Conservation (phyloP, 2,797 vertebrate genomes). For the Moxostoma hubbsi region DNA sequence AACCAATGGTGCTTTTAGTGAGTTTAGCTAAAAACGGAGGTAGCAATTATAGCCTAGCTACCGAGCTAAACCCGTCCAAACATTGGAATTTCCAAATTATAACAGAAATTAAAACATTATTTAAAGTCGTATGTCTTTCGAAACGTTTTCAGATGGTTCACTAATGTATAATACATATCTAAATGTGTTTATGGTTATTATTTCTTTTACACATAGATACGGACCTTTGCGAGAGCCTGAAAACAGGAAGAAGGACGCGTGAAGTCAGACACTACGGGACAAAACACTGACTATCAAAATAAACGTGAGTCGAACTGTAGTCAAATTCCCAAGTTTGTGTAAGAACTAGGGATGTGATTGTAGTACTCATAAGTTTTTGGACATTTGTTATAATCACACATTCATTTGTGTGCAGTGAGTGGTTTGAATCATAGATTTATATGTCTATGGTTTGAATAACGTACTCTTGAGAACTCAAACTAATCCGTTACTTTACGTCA, state of each 20-base stretch:
- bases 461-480: not conserved
- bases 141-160: not conserved
- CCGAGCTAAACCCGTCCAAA: not conserved
- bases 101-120: not conserved
- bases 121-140: not conserved
- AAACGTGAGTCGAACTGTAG: slow-evolving; percentile 34
- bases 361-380: slow-evolving; percentile 23
- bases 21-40: slow-evolving; percentile 22
- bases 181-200: not conserved
- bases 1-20: not conserved
- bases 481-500: not conserved
- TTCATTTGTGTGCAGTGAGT: slow-evolving; percentile 4
- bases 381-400: slow-evolving; percentile 15
- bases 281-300: slow-evolving; percentile 38
- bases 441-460: too few species aligned
- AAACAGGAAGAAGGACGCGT: slow-evolving; percentile 35
- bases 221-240: slow-evolving; percentile 48
- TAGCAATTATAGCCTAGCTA: slow-evolving; percentile 28
- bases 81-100: not conserved
- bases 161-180: not conserved
- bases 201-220: slow-evolving; percentile 36
- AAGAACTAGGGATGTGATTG: not conserved
- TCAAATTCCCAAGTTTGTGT: not conserved
- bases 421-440: not conserved
- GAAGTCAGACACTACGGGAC: slow-evolving; percentile 12